Evolutionary conservation across 2,888 invertebrate genomes (phyloP).

Genomic region (Acronicta leporina): DNA sequence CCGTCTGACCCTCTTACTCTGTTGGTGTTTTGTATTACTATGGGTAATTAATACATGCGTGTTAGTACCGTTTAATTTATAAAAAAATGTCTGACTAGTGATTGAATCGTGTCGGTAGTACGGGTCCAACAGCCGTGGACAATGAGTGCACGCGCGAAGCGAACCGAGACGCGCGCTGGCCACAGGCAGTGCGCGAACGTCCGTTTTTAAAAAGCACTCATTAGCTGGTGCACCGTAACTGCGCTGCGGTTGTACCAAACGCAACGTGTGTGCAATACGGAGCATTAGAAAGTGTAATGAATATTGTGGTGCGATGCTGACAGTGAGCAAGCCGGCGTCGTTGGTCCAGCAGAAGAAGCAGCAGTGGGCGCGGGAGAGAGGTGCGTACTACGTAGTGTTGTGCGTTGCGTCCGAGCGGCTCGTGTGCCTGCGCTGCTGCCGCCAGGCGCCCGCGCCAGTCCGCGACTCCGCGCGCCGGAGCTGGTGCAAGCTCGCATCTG

Average conservation of each 20-base stretch:
- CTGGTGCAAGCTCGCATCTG: constrained; percentile 52
- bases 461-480: constrained; percentile 43
- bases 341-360: constrained; percentile 96
- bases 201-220: constrained; percentile 82
- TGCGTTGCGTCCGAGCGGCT: constrained; percentile 53
- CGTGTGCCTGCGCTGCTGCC: constrained; percentile 29
- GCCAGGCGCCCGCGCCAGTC: constrained; percentile 30
- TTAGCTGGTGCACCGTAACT: constrained; percentile 86
- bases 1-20: constrained; percentile 43
- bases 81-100: constrained; percentile 64
- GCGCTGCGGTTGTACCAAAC: constrained; percentile 76
- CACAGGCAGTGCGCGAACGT: constrained; percentile 76
- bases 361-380: constrained; percentile 98
- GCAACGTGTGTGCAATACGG: constrained; percentile 83
- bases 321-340: constrained; percentile 88
- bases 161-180: constrained; percentile 79
- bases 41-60: constrained; percentile 54
- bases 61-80: constrained; percentile 62
- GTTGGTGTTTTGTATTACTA: constrained; percentile 55
- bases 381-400: constrained; percentile 89
- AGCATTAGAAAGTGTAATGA: constrained; percentile 87
- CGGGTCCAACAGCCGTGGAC: constrained; percentile 75
- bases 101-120: constrained; percentile 63
- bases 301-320: constrained; percentile 85
- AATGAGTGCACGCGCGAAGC: constrained; percentile 84